Evolutionary conservation across 2,888 invertebrate genomes (phyloP), one percentile per base, ranked within the genome.

Genomic region (Cephalotes varians): DNA sequence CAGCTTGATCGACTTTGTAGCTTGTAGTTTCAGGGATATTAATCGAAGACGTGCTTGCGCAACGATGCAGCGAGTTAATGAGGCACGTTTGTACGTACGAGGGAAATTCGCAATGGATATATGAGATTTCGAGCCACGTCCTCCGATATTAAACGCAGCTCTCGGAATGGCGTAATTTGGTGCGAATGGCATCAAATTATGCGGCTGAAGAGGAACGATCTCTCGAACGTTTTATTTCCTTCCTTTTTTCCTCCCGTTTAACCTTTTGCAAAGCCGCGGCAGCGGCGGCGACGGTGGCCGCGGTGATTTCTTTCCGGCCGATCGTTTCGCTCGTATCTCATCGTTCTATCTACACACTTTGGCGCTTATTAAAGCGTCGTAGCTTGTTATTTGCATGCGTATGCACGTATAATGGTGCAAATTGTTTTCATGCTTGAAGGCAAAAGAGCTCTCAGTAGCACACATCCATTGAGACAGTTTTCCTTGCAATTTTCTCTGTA

Each of bases 241-340:
- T 44, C 56, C 65, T 65, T 65, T n/a, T 54, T 76, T 76, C 51
- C n/a, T 54, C 37, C 25, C 40, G 25, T 21, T 64, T 65, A 76
- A 76, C 64, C 65, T 76, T 76, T 76, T 51, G 76, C 47, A 31
- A 40, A 37, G 51, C 51, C n/a, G 37, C 74, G 21, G 31, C 51
- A 34, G 51, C 25, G 6, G 40, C n/a, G 15, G 56, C 28, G 15
- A 7, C 7, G 7, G 28, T 1, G 1, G 37, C 25, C 21, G 47
- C 18, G 15, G 44, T 28, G 54, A 9, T 34, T 34, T 56, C 67
- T 54, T 77, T 44, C 51, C 37, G 56, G 44, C 34, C 18, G 44
- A 79, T 69, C 67, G 56, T 79, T 79, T 79, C 34, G 44, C 56
- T 64, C 21, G 18, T 79, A 79, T 79, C 77, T 79, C 69, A 34